Conservation (phyloP, 2,113 vertebrate genomes). For the Lagopus muta region DNA sequence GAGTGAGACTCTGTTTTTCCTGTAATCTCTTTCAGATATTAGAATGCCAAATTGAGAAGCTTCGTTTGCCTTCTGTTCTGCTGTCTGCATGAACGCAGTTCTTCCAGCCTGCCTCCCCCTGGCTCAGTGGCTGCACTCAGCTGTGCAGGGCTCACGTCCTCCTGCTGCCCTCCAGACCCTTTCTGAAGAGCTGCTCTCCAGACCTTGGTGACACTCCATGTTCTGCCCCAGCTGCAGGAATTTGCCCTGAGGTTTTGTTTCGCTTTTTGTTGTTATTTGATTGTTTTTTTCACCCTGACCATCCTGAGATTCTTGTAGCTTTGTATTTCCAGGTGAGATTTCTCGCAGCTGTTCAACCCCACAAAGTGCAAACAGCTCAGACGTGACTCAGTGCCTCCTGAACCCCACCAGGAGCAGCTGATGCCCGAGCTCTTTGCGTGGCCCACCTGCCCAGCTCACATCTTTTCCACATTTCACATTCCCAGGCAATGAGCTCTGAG, state of each 20-base stretch:
- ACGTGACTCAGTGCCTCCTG: neutral
- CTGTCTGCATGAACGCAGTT: neutral
- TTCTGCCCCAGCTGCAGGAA: neutral
- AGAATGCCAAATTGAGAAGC: neutral
- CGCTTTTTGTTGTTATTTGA: no score
- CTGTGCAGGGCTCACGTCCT: rapidly evolving
- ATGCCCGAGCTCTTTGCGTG: neutral
- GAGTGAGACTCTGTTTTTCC: no score
- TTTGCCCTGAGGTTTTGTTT: neutral
- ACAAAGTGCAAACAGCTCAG: rapidly evolving
- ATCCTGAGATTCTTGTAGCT: neutral
- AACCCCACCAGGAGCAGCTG: neutral
- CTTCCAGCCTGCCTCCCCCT: neutral
- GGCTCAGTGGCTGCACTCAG: neutral
- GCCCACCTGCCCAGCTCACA: neutral
- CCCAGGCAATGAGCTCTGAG: neutral
- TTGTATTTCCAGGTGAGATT: neutral
- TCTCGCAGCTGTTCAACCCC: neutral
- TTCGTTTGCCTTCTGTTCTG: neutral
- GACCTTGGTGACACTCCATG: no score
- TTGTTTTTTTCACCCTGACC: neutral
- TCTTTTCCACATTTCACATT: neutral
- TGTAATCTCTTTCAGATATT: neutral
- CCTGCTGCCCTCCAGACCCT: neutral
- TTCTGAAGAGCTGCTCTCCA: neutral